phyloP scores from a whole-genome alignment of 1,140 invertebrate genomes.

The Eueides isabella region DNA sequence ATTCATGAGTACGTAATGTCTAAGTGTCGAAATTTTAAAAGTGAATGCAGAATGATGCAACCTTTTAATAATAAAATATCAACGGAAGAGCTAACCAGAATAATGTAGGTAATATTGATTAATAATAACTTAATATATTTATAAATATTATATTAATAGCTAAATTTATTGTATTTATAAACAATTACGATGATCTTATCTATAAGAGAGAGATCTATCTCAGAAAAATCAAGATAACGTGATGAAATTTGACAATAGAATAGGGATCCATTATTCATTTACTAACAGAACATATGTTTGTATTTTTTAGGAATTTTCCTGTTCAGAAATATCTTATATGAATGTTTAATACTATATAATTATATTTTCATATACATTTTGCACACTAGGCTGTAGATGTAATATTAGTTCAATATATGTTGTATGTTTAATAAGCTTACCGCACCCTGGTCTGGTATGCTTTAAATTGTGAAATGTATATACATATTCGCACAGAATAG shows the following conservation, averaged over 20 bases:
- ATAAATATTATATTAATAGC: background rate
- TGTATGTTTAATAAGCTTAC: background rate
- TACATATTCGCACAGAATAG: background rate
- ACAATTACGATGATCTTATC: background rate
- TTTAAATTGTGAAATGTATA: constrained; percentile 8
- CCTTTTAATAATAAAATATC: constrained; percentile 71
- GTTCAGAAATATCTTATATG: too few species aligned
- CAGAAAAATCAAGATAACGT: background rate
- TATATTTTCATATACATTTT: background rate
- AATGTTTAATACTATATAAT: background rate
- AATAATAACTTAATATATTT: background rate
- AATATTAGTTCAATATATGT: background rate
- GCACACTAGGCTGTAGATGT: background rate
- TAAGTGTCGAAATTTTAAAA: constrained; percentile 75
- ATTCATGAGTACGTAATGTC: constrained; percentile 47
- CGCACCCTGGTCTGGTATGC: constrained; percentile 2
- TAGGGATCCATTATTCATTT: background rate
- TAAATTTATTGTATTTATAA: background rate
- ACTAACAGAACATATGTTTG: background rate
- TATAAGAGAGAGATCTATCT: background rate
- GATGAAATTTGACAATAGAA: background rate
- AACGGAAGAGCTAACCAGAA: constrained; percentile 48
- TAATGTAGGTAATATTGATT: background rate
- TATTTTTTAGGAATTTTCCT: too few species aligned
- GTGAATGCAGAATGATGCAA: constrained; percentile 74